Base-by-base conservation (phyloP, 1,140 invertebrate species). In the Trinorchestia longiramus region DNA sequence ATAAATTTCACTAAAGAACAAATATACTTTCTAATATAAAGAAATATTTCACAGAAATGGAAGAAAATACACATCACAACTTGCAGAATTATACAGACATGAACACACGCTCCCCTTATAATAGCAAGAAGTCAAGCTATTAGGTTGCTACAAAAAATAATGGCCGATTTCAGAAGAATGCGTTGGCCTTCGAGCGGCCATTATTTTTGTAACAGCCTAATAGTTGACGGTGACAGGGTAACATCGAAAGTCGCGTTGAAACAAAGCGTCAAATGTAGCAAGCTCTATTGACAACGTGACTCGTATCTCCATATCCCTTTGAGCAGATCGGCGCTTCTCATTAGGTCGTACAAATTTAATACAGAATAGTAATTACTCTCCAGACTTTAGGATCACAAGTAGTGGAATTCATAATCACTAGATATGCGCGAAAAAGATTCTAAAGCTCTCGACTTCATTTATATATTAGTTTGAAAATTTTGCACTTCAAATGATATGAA, bases 51-150 rank as follows among this genome's bases (percentile, higher is more conserved):
- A 11, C 62, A 77, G 36, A 77, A 77, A 77, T 77, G 62, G 62
- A 77, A 77, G 62, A 77, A 77, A 77, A 77, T 77, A 28, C 62
- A 77, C 62, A 77, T 77, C 62, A 77, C 62, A 77, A 77, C 62
- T 77, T 77, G 62, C 62, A 36, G 62, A 77, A 23, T 77, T 77
- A 77, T 77, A 77, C 62, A 77, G 62, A 77, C 62, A 77, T 77
- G 62, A 77, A 77, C 62, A 77, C 62, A 36, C 8, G 62, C 15
- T 77, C 62, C 28, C 62, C 62, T 77, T 36, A 77, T 19, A 77
- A 3, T 77, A 36, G 62, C 62, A 77, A 77, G 15, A 77, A 77
- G 28, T 28, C 62, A 77, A 1, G 62, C 28, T 77, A n/a, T n/a
- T n/a, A 77, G 28, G 11, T 15, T 11, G 36, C 62, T 11, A 77